Evolutionary conservation across 2,888 invertebrate species (phyloP), one percentile per base, ranked within the genome.

Genomic region (Xestoiulus laeticollis): DNA sequence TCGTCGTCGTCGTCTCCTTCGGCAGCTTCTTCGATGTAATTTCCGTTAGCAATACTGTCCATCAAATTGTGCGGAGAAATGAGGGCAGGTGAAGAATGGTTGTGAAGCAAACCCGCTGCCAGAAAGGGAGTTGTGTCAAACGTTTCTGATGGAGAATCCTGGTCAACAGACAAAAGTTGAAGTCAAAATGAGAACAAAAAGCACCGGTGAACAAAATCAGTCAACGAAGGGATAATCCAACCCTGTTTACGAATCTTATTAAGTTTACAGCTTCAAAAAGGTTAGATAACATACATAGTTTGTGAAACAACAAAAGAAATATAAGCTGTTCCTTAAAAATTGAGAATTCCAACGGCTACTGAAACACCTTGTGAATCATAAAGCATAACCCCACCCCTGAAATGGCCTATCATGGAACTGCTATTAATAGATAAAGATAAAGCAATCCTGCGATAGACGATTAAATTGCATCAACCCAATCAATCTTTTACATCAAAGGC

Each of bases 91-190:
- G 82, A 32, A 30, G 82, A 82, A 19, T 32, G 5, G 32, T 32
- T 82, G 22, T 48, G 48, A 48, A 82, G 26, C 22, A 30, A 32
- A 19, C 32, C 82, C 19, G 32, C 82, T 32, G 30, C 82, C 30
- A 82, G 82, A 82, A 82, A 32, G 1, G 82, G 26, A 1, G 82
- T 26, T 82, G 82, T 30, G n/a, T 82, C 82, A 82, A 82, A 82
- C 32, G 82, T 82, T 26, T 82, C 82, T 30, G 82, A 30, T n/a
- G 82, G 82, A 30, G 82, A 82, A n/a, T 82, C 82, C 82, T 82
- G 26, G 4, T 14, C 1, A 82, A n/a, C 82, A 82, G 32, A 82
- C n/a, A 82, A 82, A 32, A 82, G 22, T 16, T 26, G 82, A 19
- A 82, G n/a, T 22, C 2, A 82, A 5, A 14, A 14, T 30, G 82